These are phyloP conservation scores for Tenodera sinensis DNA, from an alignment of 2,888 invertebrate genomes.

Conservation along the genomic window DNA sequence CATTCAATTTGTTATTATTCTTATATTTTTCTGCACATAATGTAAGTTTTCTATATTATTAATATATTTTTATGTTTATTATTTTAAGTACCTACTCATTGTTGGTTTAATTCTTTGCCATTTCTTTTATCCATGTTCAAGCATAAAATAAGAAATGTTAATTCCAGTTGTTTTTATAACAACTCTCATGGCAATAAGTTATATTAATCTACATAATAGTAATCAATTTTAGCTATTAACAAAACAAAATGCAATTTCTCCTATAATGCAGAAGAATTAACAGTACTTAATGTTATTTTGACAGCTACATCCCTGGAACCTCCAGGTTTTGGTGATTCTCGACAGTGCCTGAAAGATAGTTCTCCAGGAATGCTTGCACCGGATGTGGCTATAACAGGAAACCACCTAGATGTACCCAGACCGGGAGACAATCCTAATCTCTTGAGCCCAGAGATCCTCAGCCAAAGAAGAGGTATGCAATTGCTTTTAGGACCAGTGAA, in stretches of 20 bases:
- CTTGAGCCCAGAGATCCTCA: constrained; percentile 74
- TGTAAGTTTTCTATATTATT: background rate
- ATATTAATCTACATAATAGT: background rate
- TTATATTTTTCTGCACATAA: background rate
- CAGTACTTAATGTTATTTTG: background rate
- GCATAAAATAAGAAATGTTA: no score
- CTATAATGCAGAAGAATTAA: background rate
- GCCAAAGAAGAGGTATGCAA: constrained; percentile 59
- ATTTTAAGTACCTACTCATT: background rate
- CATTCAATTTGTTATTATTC: background rate
- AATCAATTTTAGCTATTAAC: no score
- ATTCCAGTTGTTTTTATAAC: background rate
- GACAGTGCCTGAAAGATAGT: constrained; percentile 56
- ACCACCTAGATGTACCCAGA: constrained; percentile 76
- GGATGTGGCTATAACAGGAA: constrained; percentile 58
- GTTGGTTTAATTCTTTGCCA: no score
- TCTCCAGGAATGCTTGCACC: constrained; percentile 54
- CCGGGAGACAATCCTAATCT: constrained; percentile 71
- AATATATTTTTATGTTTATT: background rate
- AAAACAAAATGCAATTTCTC: background rate
- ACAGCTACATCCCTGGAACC: constrained; percentile 48
- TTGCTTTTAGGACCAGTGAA: background rate
- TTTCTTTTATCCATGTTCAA: no score
- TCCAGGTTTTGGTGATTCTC: constrained; percentile 53
- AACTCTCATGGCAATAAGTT: background rate